A percentile compares a stretch with the other conserved stretches of the same genome.
phyloP scores from a whole-genome alignment of 2,113 vertebrate genomes.

The Chloroceryle aenea region DNA sequence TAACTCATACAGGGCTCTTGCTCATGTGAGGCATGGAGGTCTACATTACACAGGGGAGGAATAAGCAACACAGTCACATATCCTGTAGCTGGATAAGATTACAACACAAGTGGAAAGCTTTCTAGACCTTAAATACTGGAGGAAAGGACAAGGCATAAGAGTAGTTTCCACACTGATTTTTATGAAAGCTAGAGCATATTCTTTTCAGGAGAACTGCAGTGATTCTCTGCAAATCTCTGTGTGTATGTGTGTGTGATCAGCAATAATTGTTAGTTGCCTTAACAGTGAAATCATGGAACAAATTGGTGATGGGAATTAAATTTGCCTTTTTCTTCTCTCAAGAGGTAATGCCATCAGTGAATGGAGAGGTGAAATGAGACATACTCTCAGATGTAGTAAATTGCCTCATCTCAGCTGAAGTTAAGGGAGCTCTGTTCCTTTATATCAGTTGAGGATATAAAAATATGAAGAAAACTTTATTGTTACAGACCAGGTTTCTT shows the following conservation, averaged over 20 bases:
- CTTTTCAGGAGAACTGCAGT: background rate
- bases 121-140: conserved; percentile 4
- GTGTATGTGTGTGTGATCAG: background rate
- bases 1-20: conserved; percentile 66
- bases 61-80: conserved; percentile 61
- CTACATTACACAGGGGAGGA: conserved; percentile 66
- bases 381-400: background rate
- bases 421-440: background rate
- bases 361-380: background rate
- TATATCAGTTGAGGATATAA: background rate
- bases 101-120: background rate
- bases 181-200: background rate
- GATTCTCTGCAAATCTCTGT: background rate
- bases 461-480: background rate
- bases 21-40: conserved; percentile 55
- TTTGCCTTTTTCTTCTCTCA: background rate
- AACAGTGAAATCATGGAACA: conserved; percentile 4
- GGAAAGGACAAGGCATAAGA: background rate
- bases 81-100: conserved; percentile 23
- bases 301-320: background rate
- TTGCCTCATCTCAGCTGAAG: background rate
- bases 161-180: background rate
- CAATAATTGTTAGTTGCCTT: conserved; percentile 17
- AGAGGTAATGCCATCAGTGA: background rate
- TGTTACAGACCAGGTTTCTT: background rate